Evolutionary conservation across 30 jellyfish, hydroid and myxozoan species (phyloP), one percentile per base, ranked within the genome.

Genomic region (Aurelia sp.): DNA sequence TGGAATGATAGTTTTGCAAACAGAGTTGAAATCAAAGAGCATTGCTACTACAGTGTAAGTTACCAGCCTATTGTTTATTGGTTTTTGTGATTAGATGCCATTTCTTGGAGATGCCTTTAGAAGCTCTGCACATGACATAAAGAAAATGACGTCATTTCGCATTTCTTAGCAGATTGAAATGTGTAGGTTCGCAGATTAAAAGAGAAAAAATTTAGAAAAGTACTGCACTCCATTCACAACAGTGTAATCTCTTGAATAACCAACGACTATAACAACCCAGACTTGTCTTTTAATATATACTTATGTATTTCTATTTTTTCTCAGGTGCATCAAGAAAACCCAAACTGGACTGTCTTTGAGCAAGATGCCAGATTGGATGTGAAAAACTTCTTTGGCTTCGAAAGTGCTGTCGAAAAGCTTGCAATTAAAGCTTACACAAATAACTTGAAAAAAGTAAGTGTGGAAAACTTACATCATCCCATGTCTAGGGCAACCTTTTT

Each of bases 311-410:
- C 13, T 59, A 59, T 59, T 59, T 10, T 87, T 11, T 40, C 71
- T 27, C 59, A 94, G 99, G 99, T 94, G 17, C 97, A 89, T 44
- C 97, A 97, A 21, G 99, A 94, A 30, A 88, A 94, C 68, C 86
- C 96, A 7, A 76, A 76, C 79, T 89, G 97, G 97, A 94, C 99
- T 17, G 87, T 94, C 2, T 94, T 94, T 58, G 99, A 94, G 59
- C 99, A 94, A 79, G 96, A 94, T 74, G 99, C 99, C 0, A 73
- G 96, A 22, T 86, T 94, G 11, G 97, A 94, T 67, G 99, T 94
- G 5, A 91, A 81, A 52, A 94, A 94, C 64, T 94, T 94, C 79
- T 94, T 89, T 41, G 99, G 99, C 16, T 89, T 94, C 66, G 99
- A 94, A 76, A 73, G 93, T 3, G 99, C 97, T 65, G 97, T 89